Evolutionary conservation across 2,888 invertebrate species (phyloP), one percentile per base, ranked within the genome.

Genomic region (Eilema sororculum): DNA sequence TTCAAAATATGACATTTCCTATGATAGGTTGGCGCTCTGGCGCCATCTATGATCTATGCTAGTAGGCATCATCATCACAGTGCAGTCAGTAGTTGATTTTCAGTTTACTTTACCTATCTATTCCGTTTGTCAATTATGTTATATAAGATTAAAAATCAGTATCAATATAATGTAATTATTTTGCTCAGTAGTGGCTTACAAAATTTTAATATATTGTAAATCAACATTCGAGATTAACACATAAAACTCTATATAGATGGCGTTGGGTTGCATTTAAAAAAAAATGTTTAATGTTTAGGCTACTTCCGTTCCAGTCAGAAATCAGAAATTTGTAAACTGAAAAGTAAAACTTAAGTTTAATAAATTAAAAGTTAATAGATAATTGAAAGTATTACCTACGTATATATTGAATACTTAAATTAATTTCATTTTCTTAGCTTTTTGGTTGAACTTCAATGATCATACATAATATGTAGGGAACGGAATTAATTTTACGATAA

Each of bases 1-100:
- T 78, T 12, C 10, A 67, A 59, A 16, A 58, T 72, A 71, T 78
- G 78, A 78, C 78, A 56, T 77, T 76, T 77, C 63, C 10, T n/a
- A n/a, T 65, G n/a, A 30, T 1, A 25, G 10, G 33, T 37, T 41
- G 41, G 16, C 41, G 41, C 41, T n/a, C n/a, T 13, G 9, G 46
- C 79, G 76, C 76, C 73, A 64, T 69, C 30, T 25, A 65, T 52
- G 61, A 4, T 28, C 5, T n/a, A n/a, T n/a, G n/a, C n/a, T n/a
- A n/a, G n/a, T n/a, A n/a, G n/a, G n/a, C n/a, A n/a, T n/a, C n/a
- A n/a, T n/a, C n/a, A n/a, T n/a, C n/a, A n/a, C n/a, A n/a, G n/a
- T 70, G 67, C 13, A 46, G 16, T n/a, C 22, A 57, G 24, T n/a
- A 70, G 68, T 69, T 73, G 60, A 20, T 46, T 63, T 58, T 24